Percentiles rank a stretch among this genome's conserved stretches.
Conservation (phyloP, 1,140 invertebrate species). For the Drosophila pallidifrons region DNA sequence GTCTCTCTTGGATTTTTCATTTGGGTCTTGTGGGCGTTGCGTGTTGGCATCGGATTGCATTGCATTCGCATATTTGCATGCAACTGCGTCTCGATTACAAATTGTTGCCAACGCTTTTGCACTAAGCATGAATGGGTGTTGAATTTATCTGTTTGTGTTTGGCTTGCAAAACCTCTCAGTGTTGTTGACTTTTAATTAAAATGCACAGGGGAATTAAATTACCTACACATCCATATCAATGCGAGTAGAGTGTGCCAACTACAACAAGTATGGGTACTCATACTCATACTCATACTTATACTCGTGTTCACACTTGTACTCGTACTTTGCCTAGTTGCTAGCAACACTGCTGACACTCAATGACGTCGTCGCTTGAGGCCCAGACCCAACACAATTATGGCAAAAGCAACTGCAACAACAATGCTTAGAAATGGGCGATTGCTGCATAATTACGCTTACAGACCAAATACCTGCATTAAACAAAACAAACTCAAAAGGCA, state of each 20-base stretch:
- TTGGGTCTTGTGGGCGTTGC: constrained; percentile 51
- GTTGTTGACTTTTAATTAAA: constrained; percentile 81
- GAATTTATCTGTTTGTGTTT: not conserved
- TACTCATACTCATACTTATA: constrained; percentile 12
- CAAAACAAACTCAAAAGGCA: constrained; percentile 51
- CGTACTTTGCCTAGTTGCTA: constrained; percentile 35
- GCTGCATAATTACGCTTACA: constrained; percentile 76
- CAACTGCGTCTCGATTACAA: constrained; percentile 59
- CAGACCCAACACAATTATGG: constrained; percentile 69
- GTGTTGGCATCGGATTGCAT: constrained; percentile 46
- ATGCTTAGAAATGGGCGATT: constrained; percentile 61
- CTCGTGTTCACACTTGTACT: not conserved
- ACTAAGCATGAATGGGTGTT: constrained; percentile 4
- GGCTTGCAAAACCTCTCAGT: constrained; percentile 22
- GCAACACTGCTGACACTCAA: constrained; percentile 44
- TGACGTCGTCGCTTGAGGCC: constrained; percentile 30
- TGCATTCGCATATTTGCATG: constrained; percentile 57
- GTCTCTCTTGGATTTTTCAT: constrained; percentile 19
- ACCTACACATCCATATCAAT: constrained; percentile 47
- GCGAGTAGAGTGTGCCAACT: too few species aligned
- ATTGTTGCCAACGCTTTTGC: constrained; percentile 44
- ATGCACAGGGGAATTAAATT: constrained; percentile 81
- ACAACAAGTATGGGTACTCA: constrained; percentile 2
- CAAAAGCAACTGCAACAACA: constrained; percentile 45
- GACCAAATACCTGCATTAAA: constrained; percentile 60